Conservation (phyloP, 2,113 vertebrate species). For the Vanacampus margaritifer region DNA sequence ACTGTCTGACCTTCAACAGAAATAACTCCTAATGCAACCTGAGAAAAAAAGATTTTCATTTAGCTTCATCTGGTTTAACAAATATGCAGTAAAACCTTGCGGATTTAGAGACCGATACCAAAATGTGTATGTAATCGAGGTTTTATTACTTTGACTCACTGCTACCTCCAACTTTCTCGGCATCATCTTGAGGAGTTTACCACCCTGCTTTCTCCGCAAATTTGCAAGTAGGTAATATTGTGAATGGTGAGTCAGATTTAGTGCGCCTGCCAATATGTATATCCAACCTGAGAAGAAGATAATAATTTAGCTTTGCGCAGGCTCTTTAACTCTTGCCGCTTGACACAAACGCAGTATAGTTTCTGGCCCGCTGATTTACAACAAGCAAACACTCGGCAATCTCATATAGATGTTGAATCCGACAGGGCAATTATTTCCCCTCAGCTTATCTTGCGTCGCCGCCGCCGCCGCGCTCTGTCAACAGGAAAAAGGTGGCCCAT, state of each 20-base stretch:
- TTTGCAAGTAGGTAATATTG: not conserved
- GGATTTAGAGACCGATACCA: not conserved
- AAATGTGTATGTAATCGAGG: not conserved
- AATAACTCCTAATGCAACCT: not conserved
- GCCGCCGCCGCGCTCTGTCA: conserved; percentile 39
- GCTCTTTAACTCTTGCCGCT: conserved; percentile 16
- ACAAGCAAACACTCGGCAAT: conserved; percentile 25
- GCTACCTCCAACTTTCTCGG: not conserved
- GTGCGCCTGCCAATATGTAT: not conserved
- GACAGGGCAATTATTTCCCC: conserved; percentile 45
- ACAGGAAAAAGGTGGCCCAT: conserved; percentile 24
- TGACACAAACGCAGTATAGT: conserved; percentile 34
- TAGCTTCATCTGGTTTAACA: conserved; percentile 17
- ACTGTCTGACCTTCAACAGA: not conserved
- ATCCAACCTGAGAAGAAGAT: not conserved
- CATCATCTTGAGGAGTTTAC: not conserved
- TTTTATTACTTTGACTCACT: too few relatives aligned
- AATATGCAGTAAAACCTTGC: conserved; percentile 19
- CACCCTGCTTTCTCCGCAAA: not conserved
- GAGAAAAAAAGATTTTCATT: not conserved
- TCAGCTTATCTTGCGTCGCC: conserved; percentile 25
- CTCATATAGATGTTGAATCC: conserved; percentile 36
- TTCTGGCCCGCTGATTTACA: conserved; percentile 40
- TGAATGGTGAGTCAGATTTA: not conserved
- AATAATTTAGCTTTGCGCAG: not conserved